Evolutionary conservation across 2,113 vertebrate species (phyloP), one percentile per base, ranked within the genome.

Genomic region (Pollimyrus isidori): DNA sequence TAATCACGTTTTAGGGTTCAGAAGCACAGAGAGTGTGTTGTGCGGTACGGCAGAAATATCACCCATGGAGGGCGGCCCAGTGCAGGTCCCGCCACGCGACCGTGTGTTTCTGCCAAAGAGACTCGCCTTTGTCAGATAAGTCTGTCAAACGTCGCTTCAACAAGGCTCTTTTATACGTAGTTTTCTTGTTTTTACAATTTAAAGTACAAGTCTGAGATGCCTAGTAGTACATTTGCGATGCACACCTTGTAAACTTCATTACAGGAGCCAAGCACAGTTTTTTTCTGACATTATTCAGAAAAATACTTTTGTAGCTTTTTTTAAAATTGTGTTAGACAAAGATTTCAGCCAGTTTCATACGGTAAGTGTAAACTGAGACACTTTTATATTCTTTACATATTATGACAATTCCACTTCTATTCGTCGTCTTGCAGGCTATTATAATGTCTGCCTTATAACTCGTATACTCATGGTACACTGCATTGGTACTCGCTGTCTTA

Each of bases 401-500:
- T 85, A 26, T 86, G 83, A 48, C n/a, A 49, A 49, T 50, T 26
- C 21, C 39, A n/a, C 39, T 48, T 48, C 46, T 84, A 48, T 46
- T 84, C 23, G 39, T 48, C 11, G 82, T 45, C 82, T 48, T 48
- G 82, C 26, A 13, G 62, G 62, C 89, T 90, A 89, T 73, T 90
- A 58, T 91, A 90, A 90, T 92, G 88, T 52, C 56, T 83, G 50
- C 62, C n/a, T 88, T 73, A 35, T 49, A 87, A 65, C 88, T 56
- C 88, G 90, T 83, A 89, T 52, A 91, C 90, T 90, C 53, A 93
- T 93, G 95, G 95, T 96, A 96, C 95, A 91, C 73, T 91, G 91
- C 93, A 90, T 92, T 93, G 95, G 95, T 95, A 95, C 95, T 88
- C 92, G 88, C 48, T 46, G 52, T 88, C 42, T 42, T 69, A 46